phyloP scores from a whole-genome alignment of 23 tunicate genomes.

The Ciona savignyi region DNA sequence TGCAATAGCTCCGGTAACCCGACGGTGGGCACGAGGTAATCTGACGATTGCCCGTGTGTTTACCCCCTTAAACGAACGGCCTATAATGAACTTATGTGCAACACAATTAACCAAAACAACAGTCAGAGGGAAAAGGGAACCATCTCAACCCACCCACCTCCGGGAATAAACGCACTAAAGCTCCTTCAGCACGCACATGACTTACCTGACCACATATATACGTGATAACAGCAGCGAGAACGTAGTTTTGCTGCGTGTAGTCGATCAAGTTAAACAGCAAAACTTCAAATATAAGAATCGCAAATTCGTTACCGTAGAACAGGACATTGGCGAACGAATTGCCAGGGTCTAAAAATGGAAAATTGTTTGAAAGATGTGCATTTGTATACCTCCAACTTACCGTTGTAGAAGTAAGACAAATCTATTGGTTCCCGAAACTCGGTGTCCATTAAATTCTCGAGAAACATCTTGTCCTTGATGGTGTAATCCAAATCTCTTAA shows the following conservation, averaged over 20 bases:
- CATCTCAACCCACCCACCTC: no score
- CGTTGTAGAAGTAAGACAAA: constrained; percentile 55
- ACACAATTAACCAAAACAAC: no score
- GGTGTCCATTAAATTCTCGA: constrained; percentile 67
- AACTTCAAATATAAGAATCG: constrained; percentile 59
- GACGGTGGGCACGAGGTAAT: no score
- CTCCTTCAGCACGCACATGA: no score
- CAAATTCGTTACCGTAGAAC: constrained; percentile 72
- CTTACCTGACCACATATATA: constrained; percentile 60
- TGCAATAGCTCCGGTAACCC: no score
- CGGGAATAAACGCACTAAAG: no score
- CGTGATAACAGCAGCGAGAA: constrained; percentile 58
- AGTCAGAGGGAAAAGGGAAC: no score
- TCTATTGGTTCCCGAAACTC: constrained; percentile 71
- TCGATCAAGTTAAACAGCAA: constrained; percentile 63
- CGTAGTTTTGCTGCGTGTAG: constrained; percentile 27
- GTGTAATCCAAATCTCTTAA: constrained; percentile 61
- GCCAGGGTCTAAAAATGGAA: constrained; percentile 32
- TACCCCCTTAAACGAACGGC: no score
- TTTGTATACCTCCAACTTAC: no score
- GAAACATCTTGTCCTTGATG: constrained; percentile 60
- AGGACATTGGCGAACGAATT: constrained; percentile 46
- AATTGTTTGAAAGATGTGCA: not conserved
- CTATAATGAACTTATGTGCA: no score
- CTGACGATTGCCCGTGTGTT: no score